These are phyloP conservation scores for Nettapus auritus DNA, from an alignment of 2,113 vertebrate genomes.

Conservation along the genomic window DNA sequence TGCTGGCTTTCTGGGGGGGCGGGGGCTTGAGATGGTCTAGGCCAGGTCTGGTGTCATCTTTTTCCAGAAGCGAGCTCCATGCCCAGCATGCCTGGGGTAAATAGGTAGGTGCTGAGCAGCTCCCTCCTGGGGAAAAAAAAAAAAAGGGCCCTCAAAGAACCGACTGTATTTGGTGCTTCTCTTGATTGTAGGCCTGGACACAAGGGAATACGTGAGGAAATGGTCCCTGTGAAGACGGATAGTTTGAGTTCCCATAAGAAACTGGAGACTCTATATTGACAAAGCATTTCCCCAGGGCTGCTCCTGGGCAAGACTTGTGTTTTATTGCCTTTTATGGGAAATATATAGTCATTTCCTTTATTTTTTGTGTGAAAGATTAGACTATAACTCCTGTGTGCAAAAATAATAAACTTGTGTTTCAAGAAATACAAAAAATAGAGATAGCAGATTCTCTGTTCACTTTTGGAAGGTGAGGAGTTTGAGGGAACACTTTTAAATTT, in stretches of 20 bases:
- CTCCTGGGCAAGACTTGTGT: background rate
- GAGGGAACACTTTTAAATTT: background rate
- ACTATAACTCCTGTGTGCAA: background rate
- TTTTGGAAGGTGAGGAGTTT: background rate
- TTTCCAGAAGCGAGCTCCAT: background rate
- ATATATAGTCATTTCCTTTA: background rate
- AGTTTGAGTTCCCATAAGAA: background rate
- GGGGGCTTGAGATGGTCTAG: background rate
- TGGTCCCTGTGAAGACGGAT: background rate
- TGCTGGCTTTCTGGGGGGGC: background rate
- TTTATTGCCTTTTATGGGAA: background rate
- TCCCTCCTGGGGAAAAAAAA: conserved; percentile 65
- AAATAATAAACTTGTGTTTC: background rate
- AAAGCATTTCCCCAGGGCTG: background rate
- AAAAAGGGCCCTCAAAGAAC: background rate
- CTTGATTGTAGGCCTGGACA: background rate
- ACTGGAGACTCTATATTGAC: background rate
- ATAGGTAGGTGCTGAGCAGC: conserved; percentile 72
- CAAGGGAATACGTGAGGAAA: background rate
- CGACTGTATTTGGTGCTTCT: background rate
- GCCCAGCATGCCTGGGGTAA: conserved; percentile 72
- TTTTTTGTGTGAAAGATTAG: background rate
- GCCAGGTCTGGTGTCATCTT: background rate
- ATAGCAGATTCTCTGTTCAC: background rate
- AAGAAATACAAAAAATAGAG: background rate